Evolutionary conservation across 2,113 vertebrate genomes (phyloP).

Genomic region (Salvelinus namaycush): DNA sequence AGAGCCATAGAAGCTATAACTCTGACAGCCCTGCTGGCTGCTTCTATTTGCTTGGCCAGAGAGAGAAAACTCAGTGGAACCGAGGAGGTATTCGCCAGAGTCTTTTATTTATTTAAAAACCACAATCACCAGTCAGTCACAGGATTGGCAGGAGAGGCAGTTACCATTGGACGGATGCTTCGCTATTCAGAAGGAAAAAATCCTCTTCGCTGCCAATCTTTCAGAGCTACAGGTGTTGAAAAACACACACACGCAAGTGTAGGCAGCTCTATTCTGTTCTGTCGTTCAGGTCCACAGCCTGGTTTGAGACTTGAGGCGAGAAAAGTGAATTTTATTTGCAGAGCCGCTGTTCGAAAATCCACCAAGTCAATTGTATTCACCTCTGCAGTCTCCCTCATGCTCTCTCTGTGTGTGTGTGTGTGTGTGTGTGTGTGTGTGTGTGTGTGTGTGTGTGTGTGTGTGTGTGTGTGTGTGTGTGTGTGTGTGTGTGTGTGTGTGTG

Average conservation of each 20-base stretch:
- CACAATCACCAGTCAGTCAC: conserved; percentile 4
- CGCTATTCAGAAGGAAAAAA: conserved; percentile 17
- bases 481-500: conserved; percentile 4
- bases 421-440: not conserved
- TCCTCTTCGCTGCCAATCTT: conserved; percentile 30
- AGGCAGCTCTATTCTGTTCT: not conserved
- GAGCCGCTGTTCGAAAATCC: conserved; percentile 23
- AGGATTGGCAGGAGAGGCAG: conserved; percentile 30
- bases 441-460: not conserved
- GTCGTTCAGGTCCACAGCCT: not conserved
- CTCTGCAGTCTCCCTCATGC: not conserved
- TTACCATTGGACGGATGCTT: conserved; percentile 21
- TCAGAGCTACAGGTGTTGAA: conserved; percentile 13
- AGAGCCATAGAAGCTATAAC: not conserved
- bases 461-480: not conserved
- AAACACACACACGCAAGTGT: conserved; percentile 13
- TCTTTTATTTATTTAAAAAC: conserved; percentile 37
- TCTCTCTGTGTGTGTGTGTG: not conserved
- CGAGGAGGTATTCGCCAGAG: not conserved
- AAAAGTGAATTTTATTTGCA: conserved; percentile 29
- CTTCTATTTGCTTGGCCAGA: not conserved
- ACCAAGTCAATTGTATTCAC: conserved; percentile 31
- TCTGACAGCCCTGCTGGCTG: conserved; percentile 10
- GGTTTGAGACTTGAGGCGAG: conserved; percentile 8
- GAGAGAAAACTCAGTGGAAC: not conserved